A percentile compares a stretch with the other conserved stretches of the same genome.
phyloP scores from a whole-genome alignment of 2,113 vertebrate genomes.

The Phasianus colchicus region DNA sequence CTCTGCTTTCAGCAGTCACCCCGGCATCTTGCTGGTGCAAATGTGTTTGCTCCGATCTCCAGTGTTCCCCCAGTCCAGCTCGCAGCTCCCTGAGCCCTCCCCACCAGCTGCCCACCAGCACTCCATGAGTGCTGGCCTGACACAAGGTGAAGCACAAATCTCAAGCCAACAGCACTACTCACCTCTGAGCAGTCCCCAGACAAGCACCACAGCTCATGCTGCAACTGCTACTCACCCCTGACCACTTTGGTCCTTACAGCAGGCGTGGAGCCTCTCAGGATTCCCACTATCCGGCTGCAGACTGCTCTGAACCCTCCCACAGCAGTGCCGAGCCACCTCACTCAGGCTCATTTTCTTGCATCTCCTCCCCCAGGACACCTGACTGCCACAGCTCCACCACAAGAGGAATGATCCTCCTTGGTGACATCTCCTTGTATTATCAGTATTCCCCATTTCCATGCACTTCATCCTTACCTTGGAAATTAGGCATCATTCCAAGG shows the following conservation, averaged over 20 bases:
- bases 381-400: neutral
- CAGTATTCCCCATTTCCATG: neutral
- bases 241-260: neutral
- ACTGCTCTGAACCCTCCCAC: neutral
- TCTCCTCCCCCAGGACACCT: neutral
- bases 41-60: neutral
- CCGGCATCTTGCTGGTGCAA: neutral
- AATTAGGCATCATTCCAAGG: neutral
- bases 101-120: rapidly evolving
- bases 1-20: neutral
- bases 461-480: neutral
- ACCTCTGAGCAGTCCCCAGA: rapidly evolving
- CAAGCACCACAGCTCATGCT: neutral
- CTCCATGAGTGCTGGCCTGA: neutral
- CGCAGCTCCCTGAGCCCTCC: neutral
- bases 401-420: neutral
- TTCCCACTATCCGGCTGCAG: neutral
- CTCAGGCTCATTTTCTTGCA: neutral
- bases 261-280: neutral
- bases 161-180: neutral
- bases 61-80: neutral
- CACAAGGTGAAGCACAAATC: neutral
- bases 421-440: neutral
- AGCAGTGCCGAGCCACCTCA: neutral
- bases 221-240: neutral